Evolutionary conservation across 1,140 invertebrate genomes (phyloP).

Genomic region (Limonius californicus): DNA sequence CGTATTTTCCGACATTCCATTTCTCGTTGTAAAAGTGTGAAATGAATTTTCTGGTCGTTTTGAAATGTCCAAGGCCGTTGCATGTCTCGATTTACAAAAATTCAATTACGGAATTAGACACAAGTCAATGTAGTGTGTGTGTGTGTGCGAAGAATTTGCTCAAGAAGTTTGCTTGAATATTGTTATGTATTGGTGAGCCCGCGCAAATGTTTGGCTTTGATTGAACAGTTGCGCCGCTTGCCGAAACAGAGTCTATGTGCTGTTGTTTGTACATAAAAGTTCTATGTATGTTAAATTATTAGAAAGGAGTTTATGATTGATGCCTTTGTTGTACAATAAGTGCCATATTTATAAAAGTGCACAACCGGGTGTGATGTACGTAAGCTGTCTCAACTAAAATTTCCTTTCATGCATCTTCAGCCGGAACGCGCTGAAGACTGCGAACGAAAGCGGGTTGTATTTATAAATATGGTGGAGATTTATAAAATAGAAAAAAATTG

Average conservation of each 20-base stretch:
- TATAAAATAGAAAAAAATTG: too few relatives aligned
- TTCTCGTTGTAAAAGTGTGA: not conserved
- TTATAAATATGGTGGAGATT: not conserved
- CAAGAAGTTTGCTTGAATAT: not conserved
- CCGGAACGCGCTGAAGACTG: too few relatives aligned
- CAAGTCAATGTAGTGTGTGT: not conserved
- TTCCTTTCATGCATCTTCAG: not conserved
- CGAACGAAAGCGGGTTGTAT: too few relatives aligned
- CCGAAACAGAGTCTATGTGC: not conserved
- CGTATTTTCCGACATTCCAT: conserved; percentile 8
- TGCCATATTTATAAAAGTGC: conserved; percentile 9
- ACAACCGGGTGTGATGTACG: not conserved
- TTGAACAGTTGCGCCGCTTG: not conserved
- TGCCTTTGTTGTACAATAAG: conserved; percentile 1
- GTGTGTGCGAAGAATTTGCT: not conserved
- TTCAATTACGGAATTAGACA: too few relatives aligned
- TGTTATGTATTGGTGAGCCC: not conserved
- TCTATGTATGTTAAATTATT: conserved; percentile 10
- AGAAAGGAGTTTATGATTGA: not conserved
- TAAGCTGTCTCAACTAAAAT: not conserved
- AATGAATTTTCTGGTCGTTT: not conserved
- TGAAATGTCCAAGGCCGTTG: too few relatives aligned
- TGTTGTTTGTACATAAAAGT: conserved; percentile 5
- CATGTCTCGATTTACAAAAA: too few relatives aligned
- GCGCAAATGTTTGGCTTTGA: not conserved